Conservation (phyloP, 2,888 invertebrate genomes). For the Furcula furcula region DNA sequence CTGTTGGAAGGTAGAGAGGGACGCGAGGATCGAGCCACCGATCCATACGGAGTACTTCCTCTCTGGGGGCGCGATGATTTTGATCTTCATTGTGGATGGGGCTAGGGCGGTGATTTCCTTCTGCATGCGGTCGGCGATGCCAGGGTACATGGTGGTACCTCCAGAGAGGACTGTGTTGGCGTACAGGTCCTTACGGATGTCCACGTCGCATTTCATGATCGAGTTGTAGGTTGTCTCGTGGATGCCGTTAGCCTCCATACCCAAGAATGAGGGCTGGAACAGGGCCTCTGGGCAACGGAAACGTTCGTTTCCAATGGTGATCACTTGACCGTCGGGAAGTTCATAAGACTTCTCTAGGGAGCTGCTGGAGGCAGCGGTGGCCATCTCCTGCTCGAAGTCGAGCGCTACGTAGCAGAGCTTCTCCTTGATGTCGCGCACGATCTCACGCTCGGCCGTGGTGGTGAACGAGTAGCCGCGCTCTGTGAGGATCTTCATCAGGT, state of each 20-base stretch:
- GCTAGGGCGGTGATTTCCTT: constrained; percentile 96
- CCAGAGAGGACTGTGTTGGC: constrained; percentile 97
- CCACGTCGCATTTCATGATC: constrained; percentile 99
- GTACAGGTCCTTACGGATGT: constrained; percentile 98
- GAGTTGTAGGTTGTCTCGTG: constrained; percentile 97
- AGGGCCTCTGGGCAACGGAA: constrained; percentile 98
- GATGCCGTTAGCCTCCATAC: constrained; percentile 94
- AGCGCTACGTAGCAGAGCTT: constrained; percentile 94
- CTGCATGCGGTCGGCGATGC: constrained; percentile 96
- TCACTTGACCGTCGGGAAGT: constrained; percentile 96
- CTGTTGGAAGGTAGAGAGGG: constrained; percentile 96
- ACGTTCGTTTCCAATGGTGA: constrained; percentile 96
- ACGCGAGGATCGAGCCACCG: constrained; percentile 95
- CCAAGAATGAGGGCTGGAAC: constrained; percentile 97
- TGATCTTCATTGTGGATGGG: constrained; percentile 96
- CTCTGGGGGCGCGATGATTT: constrained; percentile 97
- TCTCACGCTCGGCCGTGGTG: constrained; percentile 95
- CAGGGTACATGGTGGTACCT: constrained; percentile 98
- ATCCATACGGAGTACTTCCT: constrained; percentile 98
- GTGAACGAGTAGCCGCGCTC: constrained; percentile 95
- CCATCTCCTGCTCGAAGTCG: constrained; percentile 96
- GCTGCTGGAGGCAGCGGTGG: constrained; percentile 94
- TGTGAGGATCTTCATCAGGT: constrained; percentile 95
- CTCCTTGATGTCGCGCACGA: constrained; percentile 97
- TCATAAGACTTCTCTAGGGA: constrained; percentile 98